These are phyloP conservation scores for Parotia lawesii DNA, from an alignment of 2,113 vertebrate genomes.

Conservation along the genomic window DNA sequence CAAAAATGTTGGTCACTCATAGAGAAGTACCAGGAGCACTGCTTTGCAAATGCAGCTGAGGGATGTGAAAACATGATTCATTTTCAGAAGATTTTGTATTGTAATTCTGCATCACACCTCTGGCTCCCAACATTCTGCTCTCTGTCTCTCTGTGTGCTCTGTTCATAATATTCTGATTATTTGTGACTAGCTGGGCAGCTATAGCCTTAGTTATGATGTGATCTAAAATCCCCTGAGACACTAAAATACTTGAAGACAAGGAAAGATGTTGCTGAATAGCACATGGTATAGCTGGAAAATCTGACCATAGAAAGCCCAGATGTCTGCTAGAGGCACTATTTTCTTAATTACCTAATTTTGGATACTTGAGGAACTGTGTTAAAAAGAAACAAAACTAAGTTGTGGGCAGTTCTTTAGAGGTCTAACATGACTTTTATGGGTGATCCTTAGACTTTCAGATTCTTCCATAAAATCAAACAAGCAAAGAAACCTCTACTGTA, in stretches of 20 bases:
- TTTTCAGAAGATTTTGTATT: not conserved
- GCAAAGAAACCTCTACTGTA: not conserved
- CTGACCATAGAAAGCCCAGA: not conserved
- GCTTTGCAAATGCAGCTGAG: not conserved
- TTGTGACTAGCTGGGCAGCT: not conserved
- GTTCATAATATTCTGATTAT: not conserved
- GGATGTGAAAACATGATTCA: not conserved
- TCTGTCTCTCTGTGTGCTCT: not conserved
- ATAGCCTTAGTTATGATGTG: not conserved
- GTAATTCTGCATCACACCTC: not conserved
- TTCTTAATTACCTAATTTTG: not conserved
- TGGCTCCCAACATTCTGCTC: fast-evolving
- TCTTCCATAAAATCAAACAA: not conserved
- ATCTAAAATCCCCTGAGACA: not conserved
- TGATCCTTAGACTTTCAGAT: not conserved
- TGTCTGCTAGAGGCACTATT: not conserved
- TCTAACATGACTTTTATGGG: not conserved
- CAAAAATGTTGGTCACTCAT: not conserved
- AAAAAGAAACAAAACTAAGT: not conserved
- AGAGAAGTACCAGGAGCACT: not conserved
- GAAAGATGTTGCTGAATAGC: not conserved
- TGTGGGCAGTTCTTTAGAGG: not conserved
- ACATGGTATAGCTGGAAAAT: not conserved
- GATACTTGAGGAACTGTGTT: not conserved
- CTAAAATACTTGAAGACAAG: not conserved